These are phyloP conservation scores for Ochropleura leucogaster DNA, from an alignment of 2,888 invertebrate genomes.

Conservation along the genomic window DNA sequence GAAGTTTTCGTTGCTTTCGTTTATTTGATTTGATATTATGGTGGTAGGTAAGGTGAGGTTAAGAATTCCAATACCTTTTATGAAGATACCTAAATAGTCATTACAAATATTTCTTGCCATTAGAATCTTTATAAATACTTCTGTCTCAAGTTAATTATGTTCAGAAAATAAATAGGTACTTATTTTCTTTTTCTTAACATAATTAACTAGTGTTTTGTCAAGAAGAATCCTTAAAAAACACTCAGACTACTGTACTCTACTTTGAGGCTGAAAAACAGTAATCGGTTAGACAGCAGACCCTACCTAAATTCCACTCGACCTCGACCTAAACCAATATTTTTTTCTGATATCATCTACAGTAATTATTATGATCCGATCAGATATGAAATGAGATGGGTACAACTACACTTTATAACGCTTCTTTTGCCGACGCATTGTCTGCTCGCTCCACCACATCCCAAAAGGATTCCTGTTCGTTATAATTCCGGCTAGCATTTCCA, in stretches of 20 bases:
- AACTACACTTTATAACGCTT: constrained; percentile 70
- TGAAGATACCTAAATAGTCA: neutral
- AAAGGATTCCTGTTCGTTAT: constrained; percentile 88
- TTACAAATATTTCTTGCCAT: neutral
- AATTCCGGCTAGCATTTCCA: constrained; percentile 89
- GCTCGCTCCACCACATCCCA: constrained; percentile 87
- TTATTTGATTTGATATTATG: constrained; percentile 8
- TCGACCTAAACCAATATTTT: constrained; percentile 32
- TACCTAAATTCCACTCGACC: constrained; percentile 32
- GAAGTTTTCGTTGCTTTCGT: neutral
- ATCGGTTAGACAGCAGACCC: constrained; percentile 10
- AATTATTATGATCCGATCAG: constrained; percentile 74
- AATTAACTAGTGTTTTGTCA: neutral
- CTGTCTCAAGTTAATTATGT: too few species aligned
- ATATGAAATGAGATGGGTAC: constrained; percentile 70
- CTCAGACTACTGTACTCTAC: neutral
- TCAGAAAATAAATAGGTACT: too few species aligned
- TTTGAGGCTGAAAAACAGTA: neutral
- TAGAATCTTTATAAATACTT: neutral
- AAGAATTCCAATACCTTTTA: neutral
- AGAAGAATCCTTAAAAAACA: neutral
- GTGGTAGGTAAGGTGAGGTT: neutral
- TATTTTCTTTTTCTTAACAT: neutral
- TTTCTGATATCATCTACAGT: constrained; percentile 47
- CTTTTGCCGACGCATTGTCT: constrained; percentile 89